A percentile compares a stretch with the other conserved stretches of the same genome.
Evolutionary conservation across 2,113 vertebrate species (phyloP).

Genomic region (Rutilus rutilus): DNA sequence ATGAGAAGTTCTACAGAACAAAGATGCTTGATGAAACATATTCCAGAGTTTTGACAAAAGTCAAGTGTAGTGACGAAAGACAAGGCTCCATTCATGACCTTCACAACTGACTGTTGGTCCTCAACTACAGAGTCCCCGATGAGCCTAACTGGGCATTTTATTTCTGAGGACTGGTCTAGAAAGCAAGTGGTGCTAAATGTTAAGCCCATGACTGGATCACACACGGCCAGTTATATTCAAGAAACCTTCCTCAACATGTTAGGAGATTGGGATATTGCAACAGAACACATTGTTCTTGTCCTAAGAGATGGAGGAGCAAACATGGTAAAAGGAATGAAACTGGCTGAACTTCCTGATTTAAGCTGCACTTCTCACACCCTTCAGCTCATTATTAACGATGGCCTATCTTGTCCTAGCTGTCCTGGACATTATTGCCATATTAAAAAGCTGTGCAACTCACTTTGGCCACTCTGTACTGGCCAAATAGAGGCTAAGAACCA

Average conservation of each 20-base stretch:
- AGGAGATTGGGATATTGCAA: not conserved
- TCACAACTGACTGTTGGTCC: not conserved
- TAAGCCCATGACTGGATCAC: slow-evolving; percentile 36
- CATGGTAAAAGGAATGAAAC: slow-evolving; percentile 38
- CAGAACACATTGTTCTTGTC: slow-evolving; percentile 10
- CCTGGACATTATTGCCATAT: not conserved
- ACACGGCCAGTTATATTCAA: slow-evolving; percentile 13
- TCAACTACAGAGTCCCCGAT: not conserved
- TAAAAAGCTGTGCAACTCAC: not conserved
- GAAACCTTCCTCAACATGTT: slow-evolving; percentile 14
- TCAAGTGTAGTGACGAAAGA: not conserved
- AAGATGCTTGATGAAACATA: not conserved
- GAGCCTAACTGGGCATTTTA: not conserved
- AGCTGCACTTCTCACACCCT: slow-evolving; percentile 35
- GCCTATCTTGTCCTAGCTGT: not conserved
- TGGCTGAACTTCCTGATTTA: slow-evolving; percentile 1
- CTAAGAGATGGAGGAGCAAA: slow-evolving; percentile 42
- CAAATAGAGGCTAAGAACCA: slow-evolving; percentile 36
- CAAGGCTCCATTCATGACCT: not conserved
- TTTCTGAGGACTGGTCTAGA: not conserved
- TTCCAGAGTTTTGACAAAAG: not conserved
- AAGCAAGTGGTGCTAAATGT: slow-evolving; percentile 33
- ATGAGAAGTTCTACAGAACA: not conserved
- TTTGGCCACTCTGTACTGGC: slow-evolving; percentile 26
- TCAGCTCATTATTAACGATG: slow-evolving; percentile 35